phyloP scores from a whole-genome alignment of 2,888 invertebrate genomes.

The Mesoligia furuncula region DNA sequence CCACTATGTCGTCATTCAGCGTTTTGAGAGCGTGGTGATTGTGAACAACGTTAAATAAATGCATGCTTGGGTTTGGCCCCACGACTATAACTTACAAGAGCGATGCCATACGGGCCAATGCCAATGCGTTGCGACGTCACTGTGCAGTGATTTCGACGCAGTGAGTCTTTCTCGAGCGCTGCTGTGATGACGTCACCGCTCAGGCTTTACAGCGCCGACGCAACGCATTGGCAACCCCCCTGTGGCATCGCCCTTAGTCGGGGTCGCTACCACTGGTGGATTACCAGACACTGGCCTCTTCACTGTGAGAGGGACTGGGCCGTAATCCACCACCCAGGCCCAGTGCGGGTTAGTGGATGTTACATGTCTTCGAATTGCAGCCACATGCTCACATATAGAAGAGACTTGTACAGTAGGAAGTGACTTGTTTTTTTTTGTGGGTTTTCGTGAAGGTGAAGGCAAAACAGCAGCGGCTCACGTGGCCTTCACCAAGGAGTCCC shows the following conservation, averaged over 20 bases:
- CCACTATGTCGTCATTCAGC: background rate
- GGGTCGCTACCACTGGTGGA: background rate
- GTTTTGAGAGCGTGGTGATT: background rate
- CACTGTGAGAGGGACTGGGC: background rate
- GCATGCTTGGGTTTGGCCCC: background rate
- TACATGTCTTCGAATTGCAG: background rate
- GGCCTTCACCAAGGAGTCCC: conserved; percentile 89
- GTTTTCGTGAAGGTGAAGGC: conserved; percentile 73
- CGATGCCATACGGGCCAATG: no score
- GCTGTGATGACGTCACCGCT: background rate
- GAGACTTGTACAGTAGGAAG: no score
- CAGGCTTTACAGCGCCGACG: background rate
- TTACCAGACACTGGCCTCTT: background rate
- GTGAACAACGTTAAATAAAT: background rate
- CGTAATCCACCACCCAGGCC: background rate
- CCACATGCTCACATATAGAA: background rate
- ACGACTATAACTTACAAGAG: background rate
- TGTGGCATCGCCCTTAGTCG: background rate
- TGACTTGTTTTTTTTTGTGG: background rate
- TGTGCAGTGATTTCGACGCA: background rate
- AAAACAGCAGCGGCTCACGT: conserved; percentile 90
- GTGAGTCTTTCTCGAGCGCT: background rate
- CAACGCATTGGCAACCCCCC: background rate
- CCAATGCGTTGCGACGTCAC: no score
- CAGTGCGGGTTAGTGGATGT: background rate